A percentile compares a stretch with the other conserved stretches of the same genome.
Conservation (phyloP, 2,888 invertebrate species). For the Hypsopygia costalis region DNA sequence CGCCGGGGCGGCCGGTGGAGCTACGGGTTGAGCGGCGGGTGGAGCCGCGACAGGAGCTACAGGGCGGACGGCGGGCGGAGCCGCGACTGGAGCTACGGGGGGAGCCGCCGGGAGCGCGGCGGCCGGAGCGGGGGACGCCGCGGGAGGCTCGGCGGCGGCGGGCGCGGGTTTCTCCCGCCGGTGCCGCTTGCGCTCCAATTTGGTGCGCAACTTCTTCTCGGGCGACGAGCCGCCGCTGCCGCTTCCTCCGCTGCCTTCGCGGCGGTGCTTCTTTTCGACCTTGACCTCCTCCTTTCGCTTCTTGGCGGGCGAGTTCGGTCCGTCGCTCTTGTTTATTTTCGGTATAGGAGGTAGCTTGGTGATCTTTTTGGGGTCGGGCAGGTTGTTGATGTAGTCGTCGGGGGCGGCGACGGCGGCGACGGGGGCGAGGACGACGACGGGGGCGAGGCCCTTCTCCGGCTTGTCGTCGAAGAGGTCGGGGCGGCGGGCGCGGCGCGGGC, state of each 20-base stretch:
- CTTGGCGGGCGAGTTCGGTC: conserved; percentile 19
- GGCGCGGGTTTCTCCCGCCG: conserved; percentile 7
- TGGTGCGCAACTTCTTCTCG: conserved; percentile 35
- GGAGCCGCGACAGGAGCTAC: too few relatives aligned
- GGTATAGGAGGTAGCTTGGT: conserved; percentile 69
- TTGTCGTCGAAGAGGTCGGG: conserved; percentile 10
- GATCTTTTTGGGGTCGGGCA: conserved; percentile 49
- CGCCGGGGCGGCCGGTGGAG: too few relatives aligned
- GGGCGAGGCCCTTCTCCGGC: conserved; percentile 4
- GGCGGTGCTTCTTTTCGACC: conserved; percentile 28
- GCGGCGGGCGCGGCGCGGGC: conserved; percentile 15
- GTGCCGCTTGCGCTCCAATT: conserved; percentile 25
- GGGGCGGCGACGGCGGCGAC: conserved; percentile 17
- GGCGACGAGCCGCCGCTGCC: conserved; percentile 36
- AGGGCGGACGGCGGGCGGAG: too few relatives aligned
- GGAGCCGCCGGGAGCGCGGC: conserved; percentile 23
- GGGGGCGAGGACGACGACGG: neutral
- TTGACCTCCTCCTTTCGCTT: conserved; percentile 30
- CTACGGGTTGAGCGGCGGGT: too few relatives aligned
- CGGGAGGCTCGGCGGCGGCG: conserved; percentile 19
- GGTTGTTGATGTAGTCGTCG: conserved; percentile 37
- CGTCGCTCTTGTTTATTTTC: conserved; percentile 42
- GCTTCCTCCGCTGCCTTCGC: conserved; percentile 21
- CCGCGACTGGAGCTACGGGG: conserved; percentile 14
- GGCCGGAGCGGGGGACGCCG: conserved; percentile 18